Percentiles rank a stretch among this genome's conserved stretches.
These are phyloP conservation scores for Lymantria dispar DNA, from an alignment of 2,888 invertebrate genomes.

Conservation along the genomic window DNA sequence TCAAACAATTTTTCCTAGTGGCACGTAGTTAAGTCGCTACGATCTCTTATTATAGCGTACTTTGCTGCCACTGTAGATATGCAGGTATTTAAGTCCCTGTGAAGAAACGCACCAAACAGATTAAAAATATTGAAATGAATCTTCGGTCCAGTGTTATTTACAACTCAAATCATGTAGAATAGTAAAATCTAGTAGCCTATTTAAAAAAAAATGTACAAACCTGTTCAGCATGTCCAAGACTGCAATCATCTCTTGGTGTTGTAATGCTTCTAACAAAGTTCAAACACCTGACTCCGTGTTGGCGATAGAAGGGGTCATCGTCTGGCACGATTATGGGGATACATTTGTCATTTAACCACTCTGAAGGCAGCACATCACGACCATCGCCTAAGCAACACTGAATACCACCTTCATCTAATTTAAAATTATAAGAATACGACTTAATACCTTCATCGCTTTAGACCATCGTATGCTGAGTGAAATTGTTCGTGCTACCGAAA, in stretches of 20 bases:
- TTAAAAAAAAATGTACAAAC: slow-evolving; percentile 37
- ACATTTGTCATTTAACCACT: slow-evolving; percentile 81
- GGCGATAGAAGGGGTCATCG: slow-evolving; percentile 77
- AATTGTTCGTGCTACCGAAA: no score
- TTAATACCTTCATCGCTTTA: no score
- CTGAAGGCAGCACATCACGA: slow-evolving; percentile 59
- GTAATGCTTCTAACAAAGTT: slow-evolving; percentile 84
- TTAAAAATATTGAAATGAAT: no score
- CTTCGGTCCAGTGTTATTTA: no score
- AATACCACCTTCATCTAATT: slow-evolving; percentile 72
- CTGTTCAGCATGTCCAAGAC: slow-evolving; percentile 82
- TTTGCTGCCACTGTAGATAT: no score
- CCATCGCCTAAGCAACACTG: slow-evolving; percentile 78
- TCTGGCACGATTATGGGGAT: slow-evolving; percentile 81
- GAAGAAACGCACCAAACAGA: no score
- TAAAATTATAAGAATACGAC: background rate
- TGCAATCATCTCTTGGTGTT: slow-evolving; percentile 79
- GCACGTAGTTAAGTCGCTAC: no score
- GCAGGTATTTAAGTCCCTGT: no score
- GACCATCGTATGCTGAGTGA: no score
- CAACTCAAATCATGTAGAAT: no score
- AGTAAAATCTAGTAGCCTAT: background rate
- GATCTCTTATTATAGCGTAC: no score
- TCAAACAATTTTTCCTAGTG: no score
- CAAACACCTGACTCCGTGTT: slow-evolving; percentile 77